Percentiles rank a stretch among this genome's conserved stretches.
These are phyloP conservation scores for Menidia beryllina DNA, from an alignment of 2,113 vertebrate species.

Conservation along the genomic window DNA sequence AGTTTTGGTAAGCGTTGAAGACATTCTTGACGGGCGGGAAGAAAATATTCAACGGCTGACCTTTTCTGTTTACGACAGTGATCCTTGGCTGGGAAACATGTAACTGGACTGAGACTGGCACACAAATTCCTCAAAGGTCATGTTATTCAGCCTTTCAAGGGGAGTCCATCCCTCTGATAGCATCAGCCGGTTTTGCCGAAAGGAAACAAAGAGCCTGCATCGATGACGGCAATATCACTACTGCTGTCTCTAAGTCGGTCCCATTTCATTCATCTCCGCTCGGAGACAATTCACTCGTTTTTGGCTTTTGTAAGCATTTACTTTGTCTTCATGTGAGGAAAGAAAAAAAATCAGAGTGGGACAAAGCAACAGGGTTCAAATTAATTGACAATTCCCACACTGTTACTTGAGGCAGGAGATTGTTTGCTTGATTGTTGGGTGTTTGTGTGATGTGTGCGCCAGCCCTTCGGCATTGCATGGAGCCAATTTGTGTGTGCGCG, in stretches of 20 bases:
- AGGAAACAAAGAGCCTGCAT: conserved; percentile 14
- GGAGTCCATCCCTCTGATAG: conserved; percentile 52
- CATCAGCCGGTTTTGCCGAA: conserved; percentile 41
- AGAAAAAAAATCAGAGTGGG: conserved; percentile 44
- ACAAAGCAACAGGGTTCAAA: conserved; percentile 71
- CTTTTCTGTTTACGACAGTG: conserved; percentile 64
- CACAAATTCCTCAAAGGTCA: conserved; percentile 75
- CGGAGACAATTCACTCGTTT: conserved; percentile 41
- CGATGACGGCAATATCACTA: conserved; percentile 34
- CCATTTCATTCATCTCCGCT: conserved; percentile 29
- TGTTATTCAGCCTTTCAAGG: conserved; percentile 61
- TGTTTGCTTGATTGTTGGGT: conserved; percentile 74
- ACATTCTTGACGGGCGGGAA: conserved; percentile 20
- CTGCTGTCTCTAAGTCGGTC: conserved; percentile 20
- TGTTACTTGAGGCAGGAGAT: conserved; percentile 74
- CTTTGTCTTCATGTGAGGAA: conserved; percentile 51
- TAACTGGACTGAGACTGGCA: conserved; percentile 55
- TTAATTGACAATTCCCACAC: conserved; percentile 74
- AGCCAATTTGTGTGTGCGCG: conserved; percentile 39
- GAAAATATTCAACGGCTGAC: conserved; percentile 63
- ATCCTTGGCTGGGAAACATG: conserved; percentile 61
- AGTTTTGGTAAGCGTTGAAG: conserved; percentile 40
- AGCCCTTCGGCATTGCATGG: conserved; percentile 58
- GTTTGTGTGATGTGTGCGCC: conserved; percentile 62
- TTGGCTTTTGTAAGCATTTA: conserved; percentile 43